Evolutionary conservation across 2,113 vertebrate species (phyloP).

Genomic region (Corynorhinus townsendii): DNA sequence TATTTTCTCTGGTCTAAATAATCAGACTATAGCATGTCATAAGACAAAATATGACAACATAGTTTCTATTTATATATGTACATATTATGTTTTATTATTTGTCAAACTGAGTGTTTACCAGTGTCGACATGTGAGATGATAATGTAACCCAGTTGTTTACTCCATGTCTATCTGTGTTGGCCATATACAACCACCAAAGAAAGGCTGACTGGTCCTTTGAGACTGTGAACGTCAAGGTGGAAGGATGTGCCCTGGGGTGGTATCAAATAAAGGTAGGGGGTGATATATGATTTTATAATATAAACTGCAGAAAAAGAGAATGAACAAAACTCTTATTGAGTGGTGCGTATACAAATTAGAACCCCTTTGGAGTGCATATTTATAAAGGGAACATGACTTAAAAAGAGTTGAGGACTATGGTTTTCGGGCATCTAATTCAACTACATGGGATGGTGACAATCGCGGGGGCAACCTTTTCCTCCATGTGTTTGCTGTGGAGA

Average conservation of each 20-base stretch:
- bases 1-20: not conserved
- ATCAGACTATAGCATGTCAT: not conserved
- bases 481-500: not conserved
- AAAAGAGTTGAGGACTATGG: not conserved
- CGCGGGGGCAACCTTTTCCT: not conserved
- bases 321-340: not conserved
- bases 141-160: not conserved
- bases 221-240: not conserved
- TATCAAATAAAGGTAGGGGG: not conserved
- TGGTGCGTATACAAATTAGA: not conserved
- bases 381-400: not conserved
- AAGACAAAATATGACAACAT: not conserved
- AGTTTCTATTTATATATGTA: not conserved
- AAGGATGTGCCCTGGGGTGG: not conserved
- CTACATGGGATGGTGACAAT: not conserved
- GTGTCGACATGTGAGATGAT: not conserved
- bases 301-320: not conserved
- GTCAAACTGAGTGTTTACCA: not conserved
- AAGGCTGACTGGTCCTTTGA: not conserved
- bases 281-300: not conserved
- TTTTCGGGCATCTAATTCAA: not conserved
- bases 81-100: not conserved
- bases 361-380: not conserved
- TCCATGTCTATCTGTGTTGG: not conserved
- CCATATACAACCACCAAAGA: not conserved